Evolutionary conservation across 2,888 invertebrate species (phyloP), one percentile per base, ranked within the genome.

Genomic region (Ariolimax columbianus): DNA sequence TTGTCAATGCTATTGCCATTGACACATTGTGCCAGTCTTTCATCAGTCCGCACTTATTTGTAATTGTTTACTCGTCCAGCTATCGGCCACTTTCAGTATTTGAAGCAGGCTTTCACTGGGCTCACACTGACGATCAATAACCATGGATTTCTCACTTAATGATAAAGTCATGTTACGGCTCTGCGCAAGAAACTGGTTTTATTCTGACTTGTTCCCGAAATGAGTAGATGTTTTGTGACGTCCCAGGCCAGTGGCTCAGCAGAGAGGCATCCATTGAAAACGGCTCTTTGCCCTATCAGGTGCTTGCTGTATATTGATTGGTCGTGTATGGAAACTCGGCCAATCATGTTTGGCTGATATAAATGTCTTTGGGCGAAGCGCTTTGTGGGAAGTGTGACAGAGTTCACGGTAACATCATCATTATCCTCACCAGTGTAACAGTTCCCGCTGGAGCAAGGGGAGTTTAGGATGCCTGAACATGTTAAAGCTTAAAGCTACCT

Each of bases 261-360:
- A 0, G 33, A 30, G 4, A 23, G 75, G 63, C 59, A 78, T 78
- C 26, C 26, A 26, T 38, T 6, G 40, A 33, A 59, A 55, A 36
- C 14, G 33, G 23, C 19, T n/a, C 23, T 26, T n/a, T 63, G 6
- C 59, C 30, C 3, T 82, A 59, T 75, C 63, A 43, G 30, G 36
- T 43, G 75, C 23, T 72, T 82, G 36, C 30, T 23, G n/a, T 68
- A 33, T 68, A 79, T 79, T 79, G 79, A 79, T 79, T 47, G 0
- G 0, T 14, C 63, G 17, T 47, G 17, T 26, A 59, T 47, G 0
- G 30, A 47, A 47, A 51, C 75, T 43, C 43, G 14, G 40, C 38
- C 40, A 36, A 43, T 43, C 17, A 40, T 1, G 14, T 0, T 26
- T 30, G 33, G 9, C 33, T 23, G 66, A 23, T 66, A 30, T 4